Conservation (phyloP, 1,140 invertebrate species). For the Campoletis sonorensis region DNA sequence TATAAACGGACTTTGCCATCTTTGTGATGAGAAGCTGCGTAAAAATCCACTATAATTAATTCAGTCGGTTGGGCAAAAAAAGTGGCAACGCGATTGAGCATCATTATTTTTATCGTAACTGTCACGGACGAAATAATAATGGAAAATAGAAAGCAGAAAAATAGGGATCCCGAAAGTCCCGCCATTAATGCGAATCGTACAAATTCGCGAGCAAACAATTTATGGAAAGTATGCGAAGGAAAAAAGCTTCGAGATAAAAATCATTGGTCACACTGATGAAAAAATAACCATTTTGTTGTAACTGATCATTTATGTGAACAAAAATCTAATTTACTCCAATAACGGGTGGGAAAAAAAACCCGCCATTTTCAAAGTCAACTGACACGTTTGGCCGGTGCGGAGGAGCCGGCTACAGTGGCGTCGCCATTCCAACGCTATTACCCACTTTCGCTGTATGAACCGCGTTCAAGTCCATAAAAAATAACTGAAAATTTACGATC, state of each 20-base stretch:
- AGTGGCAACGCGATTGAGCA: too few relatives aligned
- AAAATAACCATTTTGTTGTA: background rate
- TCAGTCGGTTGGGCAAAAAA: too few relatives aligned
- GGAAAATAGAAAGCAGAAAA: background rate
- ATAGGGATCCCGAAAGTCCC: background rate
- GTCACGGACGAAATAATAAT: too few relatives aligned
- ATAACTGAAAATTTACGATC: background rate
- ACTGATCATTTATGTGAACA: background rate
- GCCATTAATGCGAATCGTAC: background rate
- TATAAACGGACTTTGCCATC: too few relatives aligned
- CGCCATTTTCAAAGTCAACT: constrained; percentile 42
- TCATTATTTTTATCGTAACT: too few relatives aligned
- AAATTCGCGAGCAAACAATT: background rate
- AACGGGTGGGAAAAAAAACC: constrained; percentile 6
- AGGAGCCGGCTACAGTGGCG: constrained; percentile 29
- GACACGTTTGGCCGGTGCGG: constrained; percentile 35
- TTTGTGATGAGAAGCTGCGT: too few relatives aligned
- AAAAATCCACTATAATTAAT: too few relatives aligned
- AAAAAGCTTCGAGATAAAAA: background rate
- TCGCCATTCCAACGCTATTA: constrained; percentile 2
- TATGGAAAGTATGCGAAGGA: background rate
- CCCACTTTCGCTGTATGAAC: background rate
- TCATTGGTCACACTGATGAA: background rate
- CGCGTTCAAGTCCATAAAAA: background rate
- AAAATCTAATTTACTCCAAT: background rate